phyloP scores from a whole-genome alignment of 1,140 invertebrate species.

The Danaus plexippus region DNA sequence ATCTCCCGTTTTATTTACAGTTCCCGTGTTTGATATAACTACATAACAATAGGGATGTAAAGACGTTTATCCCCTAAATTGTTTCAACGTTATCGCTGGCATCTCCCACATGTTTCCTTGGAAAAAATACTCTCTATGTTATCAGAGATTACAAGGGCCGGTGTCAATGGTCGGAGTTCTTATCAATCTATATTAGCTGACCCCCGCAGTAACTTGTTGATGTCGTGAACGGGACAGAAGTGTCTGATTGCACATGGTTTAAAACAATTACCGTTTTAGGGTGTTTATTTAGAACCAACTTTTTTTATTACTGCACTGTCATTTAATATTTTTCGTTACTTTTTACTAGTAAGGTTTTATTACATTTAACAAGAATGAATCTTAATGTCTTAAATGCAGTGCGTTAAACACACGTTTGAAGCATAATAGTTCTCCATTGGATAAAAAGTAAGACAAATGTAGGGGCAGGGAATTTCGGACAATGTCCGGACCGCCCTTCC shows the following conservation, averaged over 20 bases:
- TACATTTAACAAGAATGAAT: too few relatives aligned
- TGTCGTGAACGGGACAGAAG: conserved; percentile 3
- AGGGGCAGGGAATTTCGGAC: neutral
- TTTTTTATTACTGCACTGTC: too few relatives aligned
- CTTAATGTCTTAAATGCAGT: too few relatives aligned
- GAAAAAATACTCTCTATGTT: conserved; percentile 12
- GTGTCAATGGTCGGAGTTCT: conserved; percentile 17
- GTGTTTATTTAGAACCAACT: too few relatives aligned
- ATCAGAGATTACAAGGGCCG: conserved; percentile 20
- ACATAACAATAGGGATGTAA: neutral
- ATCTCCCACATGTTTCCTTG: neutral
- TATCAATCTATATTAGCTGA: conserved; percentile 22
- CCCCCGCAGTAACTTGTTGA: conserved; percentile 19
- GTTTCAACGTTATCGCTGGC: conserved; percentile 20
- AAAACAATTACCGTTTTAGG: too few relatives aligned
- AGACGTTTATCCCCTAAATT: conserved; percentile 14
- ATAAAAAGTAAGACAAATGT: neutral
- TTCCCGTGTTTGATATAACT: too few relatives aligned
- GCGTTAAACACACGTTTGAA: too few relatives aligned
- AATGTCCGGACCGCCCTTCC: conserved; percentile 11
- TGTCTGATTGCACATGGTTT: too few relatives aligned
- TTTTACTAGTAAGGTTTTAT: too few relatives aligned
- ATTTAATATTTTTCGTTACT: too few relatives aligned
- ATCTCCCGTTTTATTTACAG: too few relatives aligned
- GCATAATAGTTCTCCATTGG: too few relatives aligned